Evolutionary conservation across 2,888 invertebrate genomes (phyloP).

Genomic region (Atrina japonica): DNA sequence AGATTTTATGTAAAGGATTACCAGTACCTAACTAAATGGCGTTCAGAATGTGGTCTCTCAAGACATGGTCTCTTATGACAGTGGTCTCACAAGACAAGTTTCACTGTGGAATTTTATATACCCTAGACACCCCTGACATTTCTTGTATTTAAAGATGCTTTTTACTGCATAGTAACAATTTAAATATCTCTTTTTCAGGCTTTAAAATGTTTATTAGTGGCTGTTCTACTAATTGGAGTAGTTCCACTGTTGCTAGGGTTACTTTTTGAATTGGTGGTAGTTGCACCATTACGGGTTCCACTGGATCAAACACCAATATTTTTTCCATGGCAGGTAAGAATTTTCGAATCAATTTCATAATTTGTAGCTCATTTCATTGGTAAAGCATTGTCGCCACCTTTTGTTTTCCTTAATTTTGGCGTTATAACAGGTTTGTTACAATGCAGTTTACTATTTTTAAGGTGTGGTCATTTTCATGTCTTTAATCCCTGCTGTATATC

Average conservation of each 20-base stretch:
- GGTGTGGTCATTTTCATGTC: too few relatives aligned
- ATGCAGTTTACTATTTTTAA: too few relatives aligned
- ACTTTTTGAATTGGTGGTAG: constrained; percentile 91
- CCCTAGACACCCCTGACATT: not conserved
- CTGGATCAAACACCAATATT: constrained; percentile 91
- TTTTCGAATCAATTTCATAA: too few relatives aligned
- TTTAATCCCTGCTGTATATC: too few relatives aligned
- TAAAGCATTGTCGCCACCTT: not conserved
- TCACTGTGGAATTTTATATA: too few relatives aligned
- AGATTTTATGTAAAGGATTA: too few relatives aligned
- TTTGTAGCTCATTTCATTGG: not conserved
- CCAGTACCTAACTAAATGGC: too few relatives aligned
- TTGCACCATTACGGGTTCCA: constrained; percentile 95
- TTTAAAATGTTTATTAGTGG: constrained; percentile 87
- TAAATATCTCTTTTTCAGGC: constrained; percentile 83
- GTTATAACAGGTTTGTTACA: not conserved
- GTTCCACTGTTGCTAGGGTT: constrained; percentile 94
- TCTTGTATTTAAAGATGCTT: too few relatives aligned
- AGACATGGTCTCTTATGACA: not conserved
- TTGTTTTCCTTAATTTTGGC: too few relatives aligned
- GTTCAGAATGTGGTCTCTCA: too few relatives aligned
- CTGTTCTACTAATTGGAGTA: constrained; percentile 89
- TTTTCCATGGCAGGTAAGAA: constrained; percentile 83
- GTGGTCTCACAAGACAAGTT: too few relatives aligned
- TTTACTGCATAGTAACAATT: too few relatives aligned